Evolutionary conservation across 2,113 vertebrate genomes (phyloP).

Genomic region (Pristiophorus japonicus): DNA sequence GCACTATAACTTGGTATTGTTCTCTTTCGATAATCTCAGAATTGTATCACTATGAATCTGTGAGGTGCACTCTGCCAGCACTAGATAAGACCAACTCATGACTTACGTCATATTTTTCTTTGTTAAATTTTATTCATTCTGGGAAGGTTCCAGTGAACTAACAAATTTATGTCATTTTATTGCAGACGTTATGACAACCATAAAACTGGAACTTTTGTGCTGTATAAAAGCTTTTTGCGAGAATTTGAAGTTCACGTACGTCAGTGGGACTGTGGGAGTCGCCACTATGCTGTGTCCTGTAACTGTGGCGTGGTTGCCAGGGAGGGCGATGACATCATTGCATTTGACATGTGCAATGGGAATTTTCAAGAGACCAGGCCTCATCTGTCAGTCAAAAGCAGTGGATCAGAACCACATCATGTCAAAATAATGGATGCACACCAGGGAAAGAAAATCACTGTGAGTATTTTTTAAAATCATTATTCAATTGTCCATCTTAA

Average conservation of each 20-base stretch:
- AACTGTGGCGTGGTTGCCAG: constrained; percentile 54
- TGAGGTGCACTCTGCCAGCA: neutral
- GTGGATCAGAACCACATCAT: neutral
- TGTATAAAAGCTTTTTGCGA: constrained; percentile 53
- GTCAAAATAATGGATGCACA: constrained; percentile 63
- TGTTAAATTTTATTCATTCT: constrained; percentile 5
- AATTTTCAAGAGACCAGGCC: constrained; percentile 55
- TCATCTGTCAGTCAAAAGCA: constrained; percentile 52
- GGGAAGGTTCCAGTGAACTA: neutral
- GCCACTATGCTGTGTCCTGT: constrained; percentile 53
- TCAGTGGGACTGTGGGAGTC: constrained; percentile 64
- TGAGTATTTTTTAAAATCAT: constrained; percentile 46
- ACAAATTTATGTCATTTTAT: neutral
- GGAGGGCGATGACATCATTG: constrained; percentile 55
- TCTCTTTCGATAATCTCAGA: neutral
- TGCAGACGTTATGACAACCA: constrained; percentile 61
- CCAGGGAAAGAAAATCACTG: constrained; percentile 70
- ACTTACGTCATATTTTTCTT: neutral
- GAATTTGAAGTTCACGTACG: constrained; percentile 62
- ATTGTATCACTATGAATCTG: neutral
- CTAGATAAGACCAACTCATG: neutral
- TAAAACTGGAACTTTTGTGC: constrained; percentile 62
- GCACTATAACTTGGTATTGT: too few relatives aligned
- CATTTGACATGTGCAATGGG: constrained; percentile 65
- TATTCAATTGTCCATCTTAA: neutral